phyloP scores from a whole-genome alignment of 2,113 vertebrate genomes.

The Bujurquina vittata region DNA sequence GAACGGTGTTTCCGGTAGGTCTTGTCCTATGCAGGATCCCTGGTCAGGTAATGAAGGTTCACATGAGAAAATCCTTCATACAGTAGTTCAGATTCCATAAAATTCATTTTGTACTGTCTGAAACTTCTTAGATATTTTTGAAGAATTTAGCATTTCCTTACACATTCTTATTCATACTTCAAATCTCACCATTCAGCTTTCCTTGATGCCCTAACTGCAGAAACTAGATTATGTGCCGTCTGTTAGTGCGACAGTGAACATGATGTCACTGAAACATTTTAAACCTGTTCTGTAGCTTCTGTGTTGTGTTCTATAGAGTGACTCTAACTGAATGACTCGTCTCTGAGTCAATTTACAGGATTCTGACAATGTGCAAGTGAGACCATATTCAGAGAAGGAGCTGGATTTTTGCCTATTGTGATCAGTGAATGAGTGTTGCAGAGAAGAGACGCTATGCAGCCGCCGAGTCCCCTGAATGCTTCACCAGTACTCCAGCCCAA shows the following conservation, averaged over 20 bases:
- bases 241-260: conserved; percentile 38
- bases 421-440: conserved; percentile 54
- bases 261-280: conserved; percentile 53
- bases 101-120: not conserved
- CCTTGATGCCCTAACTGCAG: not conserved
- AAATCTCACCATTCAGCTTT: conserved; percentile 12
- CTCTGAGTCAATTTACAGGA: conserved; percentile 69
- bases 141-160: not conserved
- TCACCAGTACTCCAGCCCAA: conserved; percentile 30
- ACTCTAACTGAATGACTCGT: conserved; percentile 62
- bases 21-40: not conserved
- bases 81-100: not conserved
- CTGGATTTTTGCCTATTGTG: conserved; percentile 67
- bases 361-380: conserved; percentile 59
- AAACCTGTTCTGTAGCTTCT: conserved; percentile 54
- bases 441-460: conserved; percentile 24
- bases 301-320: conserved; percentile 44
- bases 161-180: conserved; percentile 11
- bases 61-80: not conserved
- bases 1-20: not conserved
- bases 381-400: conserved; percentile 53
- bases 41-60: not conserved
- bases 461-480: conserved; percentile 40
- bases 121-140: not conserved
- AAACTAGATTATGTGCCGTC: conserved; percentile 29